A percentile compares a stretch with the other conserved stretches of the same genome.
These are phyloP conservation scores for Creontiades dilutus DNA, from an alignment of 2,888 invertebrate genomes.

Conservation along the genomic window DNA sequence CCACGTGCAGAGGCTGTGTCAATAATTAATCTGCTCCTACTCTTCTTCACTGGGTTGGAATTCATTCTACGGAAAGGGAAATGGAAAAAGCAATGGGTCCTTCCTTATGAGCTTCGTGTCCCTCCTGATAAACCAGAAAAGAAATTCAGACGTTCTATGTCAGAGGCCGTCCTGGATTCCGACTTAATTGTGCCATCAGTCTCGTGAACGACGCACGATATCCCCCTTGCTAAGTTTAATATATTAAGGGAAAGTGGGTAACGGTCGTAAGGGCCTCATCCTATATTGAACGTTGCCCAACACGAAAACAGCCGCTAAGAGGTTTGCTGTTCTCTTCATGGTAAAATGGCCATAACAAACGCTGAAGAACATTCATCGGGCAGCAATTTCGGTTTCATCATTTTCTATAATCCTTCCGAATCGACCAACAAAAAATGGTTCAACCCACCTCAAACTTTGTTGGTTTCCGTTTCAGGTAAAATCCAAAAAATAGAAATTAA, in stretches of 20 bases:
- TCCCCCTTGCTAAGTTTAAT: background rate
- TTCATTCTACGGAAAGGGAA: background rate
- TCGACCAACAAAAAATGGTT: too few relatives aligned
- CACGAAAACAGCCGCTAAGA: background rate
- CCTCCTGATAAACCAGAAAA: constrained; percentile 61
- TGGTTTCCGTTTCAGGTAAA: too few relatives aligned
- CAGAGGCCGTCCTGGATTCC: constrained; percentile 58
- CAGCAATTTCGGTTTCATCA: too few relatives aligned
- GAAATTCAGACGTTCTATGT: constrained; percentile 58
- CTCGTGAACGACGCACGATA: background rate
- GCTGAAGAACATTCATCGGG: too few relatives aligned
- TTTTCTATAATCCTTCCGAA: too few relatives aligned
- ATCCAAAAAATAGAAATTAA: too few relatives aligned
- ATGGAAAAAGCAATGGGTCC: constrained; percentile 53
- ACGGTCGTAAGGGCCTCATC: background rate
- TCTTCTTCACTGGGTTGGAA: background rate
- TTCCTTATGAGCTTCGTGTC: constrained; percentile 65
- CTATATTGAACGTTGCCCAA: constrained; percentile 8
- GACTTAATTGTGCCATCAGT: constrained; percentile 67
- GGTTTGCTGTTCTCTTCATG: background rate
- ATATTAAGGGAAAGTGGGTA: background rate
- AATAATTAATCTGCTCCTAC: constrained; percentile 2
- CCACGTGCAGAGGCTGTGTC: background rate
- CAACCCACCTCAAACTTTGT: too few relatives aligned
- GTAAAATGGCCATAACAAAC: too few relatives aligned